A percentile compares a stretch with the other conserved stretches of the same genome.
These are phyloP conservation scores for Chaetodon trifasciatus DNA, from an alignment of 2,797 vertebrate genomes.

Conservation along the genomic window DNA sequence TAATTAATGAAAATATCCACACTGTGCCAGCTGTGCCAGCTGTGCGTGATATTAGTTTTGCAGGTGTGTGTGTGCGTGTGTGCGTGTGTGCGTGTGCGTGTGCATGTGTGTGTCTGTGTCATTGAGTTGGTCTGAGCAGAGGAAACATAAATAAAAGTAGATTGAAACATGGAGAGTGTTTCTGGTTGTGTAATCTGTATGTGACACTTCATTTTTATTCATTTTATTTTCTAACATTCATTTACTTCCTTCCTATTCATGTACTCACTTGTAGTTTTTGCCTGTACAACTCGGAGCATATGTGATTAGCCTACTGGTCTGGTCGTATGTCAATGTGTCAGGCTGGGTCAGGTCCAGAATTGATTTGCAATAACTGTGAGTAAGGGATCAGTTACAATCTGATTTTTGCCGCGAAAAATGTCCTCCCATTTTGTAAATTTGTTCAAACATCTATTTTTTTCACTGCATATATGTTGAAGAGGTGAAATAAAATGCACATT, in stretches of 20 bases:
- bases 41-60: background rate
- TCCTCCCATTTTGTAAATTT: background rate
- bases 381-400: background rate
- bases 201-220: background rate
- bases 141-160: background rate
- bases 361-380: slow-evolving; percentile 2
- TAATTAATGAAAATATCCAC: background rate
- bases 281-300: background rate
- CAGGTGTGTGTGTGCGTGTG: background rate
- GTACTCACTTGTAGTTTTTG: background rate
- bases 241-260: background rate
- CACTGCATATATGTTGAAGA: background rate
- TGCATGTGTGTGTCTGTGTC: background rate
- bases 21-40: background rate
- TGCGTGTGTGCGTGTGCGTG: background rate
- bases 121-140: background rate
- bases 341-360: background rate
- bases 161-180: background rate
- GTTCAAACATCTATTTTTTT: background rate
- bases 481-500: background rate
- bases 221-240: background rate
- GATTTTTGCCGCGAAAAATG: too few species aligned
- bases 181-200: background rate
- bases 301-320: background rate
- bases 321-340: background rate